Base-by-base conservation (phyloP, 2,113 vertebrate genomes). In the Siniperca knerii region DNA sequence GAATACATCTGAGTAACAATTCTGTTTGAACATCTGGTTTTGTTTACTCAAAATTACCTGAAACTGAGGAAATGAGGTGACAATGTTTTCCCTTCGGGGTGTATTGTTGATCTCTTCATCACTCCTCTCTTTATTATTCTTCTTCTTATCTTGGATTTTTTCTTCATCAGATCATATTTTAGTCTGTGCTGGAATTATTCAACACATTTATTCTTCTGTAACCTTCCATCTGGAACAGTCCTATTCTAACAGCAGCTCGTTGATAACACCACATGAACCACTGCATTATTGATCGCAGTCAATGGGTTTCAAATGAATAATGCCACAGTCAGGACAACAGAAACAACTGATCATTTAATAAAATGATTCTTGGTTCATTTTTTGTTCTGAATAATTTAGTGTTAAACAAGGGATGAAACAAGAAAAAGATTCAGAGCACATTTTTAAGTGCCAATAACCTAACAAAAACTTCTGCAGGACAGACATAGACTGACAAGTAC, bases 261-360 rank as follows among this genome's bases (percentile, higher is more conserved):
- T 81, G 82, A 70, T 85, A 67, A 52, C 25, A n/a, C 71, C 82
- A 44, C 88, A 65, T 54, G 75, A 82, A 60, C 68, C 52, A 5
- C 86, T 89, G 78, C 60, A 86, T 92, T 90, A 94, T 93, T 83
- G 87, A 94, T 94, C 66, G 62, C 62, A 48, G 83, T 89, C 91
- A 87, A 84, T 68, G 62, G 80, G 48, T 85, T 86, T 65, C 84
- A 90, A 88, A 90, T 94, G 65, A 92, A 86, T 88, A 92, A 90
- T 86, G 83, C 80, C 54, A 8, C 77, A 35, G 44, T 33, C 71
- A 20, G 50, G 37, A 68, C 64, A 37, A 23, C 21, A 46, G 68
- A 54, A 80, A 84, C 42, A 82, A 46, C 52, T 21, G 55, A 76
- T 82, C 33, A 15, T 91, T 85, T 83, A 87, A 88, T 83, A 80